Evolutionary conservation across 1,140 invertebrate species (phyloP).

Genomic region (Trinorchestia longiramus): DNA sequence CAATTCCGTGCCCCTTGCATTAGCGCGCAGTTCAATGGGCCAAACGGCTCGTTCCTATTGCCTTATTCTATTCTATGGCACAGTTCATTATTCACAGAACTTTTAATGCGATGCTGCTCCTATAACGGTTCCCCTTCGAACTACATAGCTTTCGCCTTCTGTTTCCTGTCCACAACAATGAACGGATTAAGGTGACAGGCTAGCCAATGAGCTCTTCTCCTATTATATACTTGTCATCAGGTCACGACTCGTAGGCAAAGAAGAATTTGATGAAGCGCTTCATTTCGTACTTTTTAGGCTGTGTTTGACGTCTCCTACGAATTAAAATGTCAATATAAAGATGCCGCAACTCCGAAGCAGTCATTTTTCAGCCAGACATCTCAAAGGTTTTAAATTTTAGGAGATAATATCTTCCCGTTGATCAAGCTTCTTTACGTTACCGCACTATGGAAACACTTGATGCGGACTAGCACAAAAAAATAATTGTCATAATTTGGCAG

Average conservation of each 20-base stretch:
- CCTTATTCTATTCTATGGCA: too few species aligned
- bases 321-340: background rate
- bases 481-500: background rate
- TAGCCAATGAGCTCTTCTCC: background rate
- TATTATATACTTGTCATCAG: background rate
- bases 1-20: background rate
- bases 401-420: too few species aligned
- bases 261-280: background rate
- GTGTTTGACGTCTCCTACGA: background rate
- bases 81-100: background rate
- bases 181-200: background rate
- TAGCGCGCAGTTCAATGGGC: background rate
- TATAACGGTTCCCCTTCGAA: background rate
- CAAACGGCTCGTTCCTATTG: too few species aligned
- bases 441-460: too few species aligned
- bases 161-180: background rate
- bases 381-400: too few species aligned
- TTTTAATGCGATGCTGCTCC: background rate
- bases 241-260: background rate
- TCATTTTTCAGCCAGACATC: too few species aligned
- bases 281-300: background rate
- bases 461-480: too few species aligned
- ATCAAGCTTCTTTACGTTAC: too few species aligned
- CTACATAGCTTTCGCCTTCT: conserved; percentile 22
- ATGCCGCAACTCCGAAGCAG: too few species aligned